Percentiles rank a stretch among this genome's conserved stretches.
Evolutionary conservation across 2,797 vertebrate genomes (phyloP).

Genomic region (Sphenodon punctatus): DNA sequence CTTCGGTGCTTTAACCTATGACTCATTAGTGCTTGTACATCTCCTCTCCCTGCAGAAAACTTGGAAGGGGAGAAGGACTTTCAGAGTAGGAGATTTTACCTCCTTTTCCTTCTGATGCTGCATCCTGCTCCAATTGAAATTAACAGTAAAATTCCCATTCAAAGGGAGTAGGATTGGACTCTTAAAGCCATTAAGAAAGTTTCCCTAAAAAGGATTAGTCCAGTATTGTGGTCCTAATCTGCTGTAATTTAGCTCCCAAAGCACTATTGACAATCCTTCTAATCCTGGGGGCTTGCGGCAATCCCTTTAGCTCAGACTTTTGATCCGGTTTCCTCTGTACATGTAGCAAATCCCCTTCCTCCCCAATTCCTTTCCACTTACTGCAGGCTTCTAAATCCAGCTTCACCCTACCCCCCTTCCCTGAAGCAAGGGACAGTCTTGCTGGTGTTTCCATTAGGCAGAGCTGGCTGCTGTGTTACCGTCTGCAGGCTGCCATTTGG

Average conservation of each 20-base stretch:
- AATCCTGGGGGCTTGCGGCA: constrained; percentile 27
- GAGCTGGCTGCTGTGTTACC: not conserved
- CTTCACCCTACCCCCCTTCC: not conserved
- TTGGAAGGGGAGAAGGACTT: not conserved
- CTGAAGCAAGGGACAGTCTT: not conserved
- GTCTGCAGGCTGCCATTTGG: not conserved
- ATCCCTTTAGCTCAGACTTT: constrained; percentile 34
- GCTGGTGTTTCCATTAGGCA: not conserved
- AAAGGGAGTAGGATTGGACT: not conserved
- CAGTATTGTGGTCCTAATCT: not conserved
- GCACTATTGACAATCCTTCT: not conserved
- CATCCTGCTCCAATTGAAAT: not conserved
- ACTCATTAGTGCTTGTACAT: not conserved
- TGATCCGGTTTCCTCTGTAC: constrained; percentile 33
- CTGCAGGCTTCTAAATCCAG: not conserved
- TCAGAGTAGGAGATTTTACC: not conserved
- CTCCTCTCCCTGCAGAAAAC: not conserved
- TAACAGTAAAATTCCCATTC: not conserved
- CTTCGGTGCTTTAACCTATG: not conserved
- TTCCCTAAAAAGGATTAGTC: not conserved
- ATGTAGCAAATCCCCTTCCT: not conserved
- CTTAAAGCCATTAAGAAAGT: not conserved
- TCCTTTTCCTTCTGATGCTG: not conserved
- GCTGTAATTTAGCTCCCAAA: not conserved
- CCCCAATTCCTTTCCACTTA: not conserved